Evolutionary conservation across 2,797 vertebrate genomes (phyloP), one percentile per base, ranked within the genome.

Genomic region (Hemibagrus guttatus): DNA sequence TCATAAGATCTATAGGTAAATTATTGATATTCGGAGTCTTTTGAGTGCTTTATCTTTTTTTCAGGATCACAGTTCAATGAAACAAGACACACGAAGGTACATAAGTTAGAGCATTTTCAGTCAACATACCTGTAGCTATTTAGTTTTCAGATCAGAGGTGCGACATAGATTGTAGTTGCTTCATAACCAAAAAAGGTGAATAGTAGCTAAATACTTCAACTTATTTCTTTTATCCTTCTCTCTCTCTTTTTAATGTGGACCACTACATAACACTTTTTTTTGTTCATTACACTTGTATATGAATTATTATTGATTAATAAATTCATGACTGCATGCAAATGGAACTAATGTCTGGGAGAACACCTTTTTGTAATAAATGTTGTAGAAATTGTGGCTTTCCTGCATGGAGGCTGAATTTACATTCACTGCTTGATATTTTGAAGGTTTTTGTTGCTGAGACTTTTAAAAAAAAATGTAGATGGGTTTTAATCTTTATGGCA

Each of bases 211-310:
- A 78, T 87, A 72, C n/a, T 85, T 74, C 59, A 66, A 0, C 31
- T 89, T 82, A 31, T 88, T 84, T 82, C 69, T 86, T 84, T 88
- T 63, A 87, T 78, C 88, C 90, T 78, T 84, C 46, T 46, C 12
- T 91, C 64, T 64, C 4, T 49, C 46, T 49, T 49, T 76, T 64
- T 79, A 87, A 87, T 83, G 58, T 88, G 83, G 64, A 91, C 84
- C 89, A 88, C 81, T 91, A 91, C 88, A 84, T 85, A 90, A 80
- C 90, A 87, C 78, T 91, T 91, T 93, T 94, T 91, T 93, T 83
- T 26, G 35, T 83, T 85, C 88, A 75, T 84, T 39, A 89, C 86
- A 87, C 91, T 49, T 88, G 61, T 87, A 58, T 89, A 82, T 66
- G 46, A 63, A 80, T 81, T 14, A 69, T 85, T 83, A n/a, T 80